These are phyloP conservation scores for Catharus bicknelli DNA, from an alignment of 2,113 vertebrate genomes.

Conservation along the genomic window DNA sequence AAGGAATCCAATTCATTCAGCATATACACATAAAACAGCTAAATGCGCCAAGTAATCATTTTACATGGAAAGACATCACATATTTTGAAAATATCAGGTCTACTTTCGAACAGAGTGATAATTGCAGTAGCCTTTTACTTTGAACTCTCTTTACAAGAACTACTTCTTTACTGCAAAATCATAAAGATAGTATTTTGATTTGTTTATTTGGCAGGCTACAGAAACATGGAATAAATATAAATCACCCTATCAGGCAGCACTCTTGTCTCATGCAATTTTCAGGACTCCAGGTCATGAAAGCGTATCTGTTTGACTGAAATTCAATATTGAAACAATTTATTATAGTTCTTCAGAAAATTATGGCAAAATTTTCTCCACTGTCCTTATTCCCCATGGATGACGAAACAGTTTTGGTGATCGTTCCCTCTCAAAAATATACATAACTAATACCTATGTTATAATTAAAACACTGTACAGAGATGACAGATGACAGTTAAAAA, in stretches of 20 bases:
- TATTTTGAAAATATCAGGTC: conserved; percentile 39
- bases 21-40: conserved; percentile 41
- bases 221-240: conserved; percentile 41
- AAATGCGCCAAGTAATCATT: conserved; percentile 57
- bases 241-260: conserved; percentile 22
- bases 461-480: conserved; percentile 96
- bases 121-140: conserved; percentile 24
- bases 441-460: conserved; percentile 98
- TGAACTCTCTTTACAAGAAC: conserved; percentile 31
- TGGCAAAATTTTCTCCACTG: conserved; percentile 63
- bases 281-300: conserved; percentile 53
- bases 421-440: conserved; percentile 89
- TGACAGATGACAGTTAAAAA: conserved; percentile 99
- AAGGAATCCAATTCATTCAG: conserved; percentile 75
- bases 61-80: conserved; percentile 25
- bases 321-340: conserved; percentile 72
- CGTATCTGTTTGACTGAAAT: conserved; percentile 66
- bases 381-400: conserved; percentile 68
- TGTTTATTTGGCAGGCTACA: conserved; percentile 42
- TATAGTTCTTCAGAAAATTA: conserved; percentile 69
- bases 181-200: conserved; percentile 43
- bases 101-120: conserved; percentile 45
- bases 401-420: conserved; percentile 80
- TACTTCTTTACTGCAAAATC: conserved; percentile 38
- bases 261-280: conserved; percentile 60